phyloP scores from a whole-genome alignment of 2,888 invertebrate genomes.

The Petrolisthes manimaculis region DNA sequence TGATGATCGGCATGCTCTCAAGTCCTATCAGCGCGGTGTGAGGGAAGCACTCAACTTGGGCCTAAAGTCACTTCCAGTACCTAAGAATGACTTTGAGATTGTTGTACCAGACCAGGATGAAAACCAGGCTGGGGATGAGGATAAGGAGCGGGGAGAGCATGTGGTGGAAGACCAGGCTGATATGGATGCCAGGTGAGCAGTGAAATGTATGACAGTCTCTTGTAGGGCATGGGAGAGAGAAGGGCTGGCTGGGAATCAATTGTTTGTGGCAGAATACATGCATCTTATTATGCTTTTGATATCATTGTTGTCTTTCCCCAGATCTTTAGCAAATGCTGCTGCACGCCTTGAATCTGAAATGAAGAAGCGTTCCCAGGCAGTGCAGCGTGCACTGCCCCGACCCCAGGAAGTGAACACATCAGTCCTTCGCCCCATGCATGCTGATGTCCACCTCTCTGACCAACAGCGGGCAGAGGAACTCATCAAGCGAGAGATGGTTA shows the following conservation, averaged over 20 bases:
- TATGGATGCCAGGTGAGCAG: conserved; percentile 67
- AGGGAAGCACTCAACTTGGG: conserved; percentile 83
- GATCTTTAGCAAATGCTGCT: conserved; percentile 62
- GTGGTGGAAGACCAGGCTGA: conserved; percentile 83
- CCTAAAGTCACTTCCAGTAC: conserved; percentile 85
- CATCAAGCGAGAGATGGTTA: conserved; percentile 95
- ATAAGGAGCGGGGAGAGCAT: conserved; percentile 69
- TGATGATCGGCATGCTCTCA: conserved; percentile 57
- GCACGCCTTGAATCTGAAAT: conserved; percentile 75
- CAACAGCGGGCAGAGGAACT: conserved; percentile 95
- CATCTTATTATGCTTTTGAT: not conserved
- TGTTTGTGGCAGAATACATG: not conserved
- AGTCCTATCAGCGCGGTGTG: conserved; percentile 69
- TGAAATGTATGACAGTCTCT: not conserved
- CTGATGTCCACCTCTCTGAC: conserved; percentile 83
- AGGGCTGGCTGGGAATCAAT: not conserved
- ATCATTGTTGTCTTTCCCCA: not conserved
- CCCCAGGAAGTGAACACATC: conserved; percentile 87
- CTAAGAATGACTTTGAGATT: conserved; percentile 98
- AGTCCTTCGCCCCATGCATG: conserved; percentile 82
- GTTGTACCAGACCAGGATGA: conserved; percentile 90
- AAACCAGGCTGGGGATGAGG: conserved; percentile 70
- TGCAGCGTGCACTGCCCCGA: conserved; percentile 87
- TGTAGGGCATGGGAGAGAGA: not conserved
- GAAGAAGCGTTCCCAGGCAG: conserved; percentile 84